These are phyloP conservation scores for Ariopsis seemanni DNA, from an alignment of 2,113 vertebrate species.

Conservation along the genomic window DNA sequence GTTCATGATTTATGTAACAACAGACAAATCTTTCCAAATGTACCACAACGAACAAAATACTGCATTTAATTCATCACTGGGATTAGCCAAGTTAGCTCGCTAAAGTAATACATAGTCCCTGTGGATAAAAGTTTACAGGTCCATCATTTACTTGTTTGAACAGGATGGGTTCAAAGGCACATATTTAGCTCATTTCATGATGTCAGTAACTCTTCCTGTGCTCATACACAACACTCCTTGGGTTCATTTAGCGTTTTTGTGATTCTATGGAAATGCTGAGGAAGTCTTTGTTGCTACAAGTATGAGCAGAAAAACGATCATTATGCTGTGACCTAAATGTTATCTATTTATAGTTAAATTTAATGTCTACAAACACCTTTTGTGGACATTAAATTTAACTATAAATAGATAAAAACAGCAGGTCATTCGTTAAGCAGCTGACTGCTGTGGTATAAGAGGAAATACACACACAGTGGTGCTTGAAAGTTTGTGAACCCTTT, in stretches of 20 bases:
- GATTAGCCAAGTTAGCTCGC: neutral
- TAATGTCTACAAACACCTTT: neutral
- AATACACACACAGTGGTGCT: neutral
- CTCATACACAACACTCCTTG: neutral
- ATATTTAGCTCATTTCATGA: neutral
- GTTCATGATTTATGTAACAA: neutral
- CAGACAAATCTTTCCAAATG: neutral
- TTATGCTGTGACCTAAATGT: no score
- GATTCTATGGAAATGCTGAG: neutral
- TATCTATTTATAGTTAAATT: no score
- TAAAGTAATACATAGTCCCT: neutral
- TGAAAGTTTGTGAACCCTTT: no score
- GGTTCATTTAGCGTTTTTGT: neutral
- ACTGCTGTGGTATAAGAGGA: neutral
- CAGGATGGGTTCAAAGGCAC: no score
- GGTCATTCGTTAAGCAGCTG: neutral
- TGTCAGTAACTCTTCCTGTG: neutral
- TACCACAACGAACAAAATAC: neutral
- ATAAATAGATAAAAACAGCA: neutral
- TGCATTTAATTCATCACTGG: neutral
- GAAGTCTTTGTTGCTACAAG: neutral
- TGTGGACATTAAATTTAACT: neutral
- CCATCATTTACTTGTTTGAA: no score
- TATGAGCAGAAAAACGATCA: neutral
- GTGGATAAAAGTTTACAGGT: neutral